Conservation (phyloP, 23 tunicate species). For the Halocynthia aurantium region DNA sequence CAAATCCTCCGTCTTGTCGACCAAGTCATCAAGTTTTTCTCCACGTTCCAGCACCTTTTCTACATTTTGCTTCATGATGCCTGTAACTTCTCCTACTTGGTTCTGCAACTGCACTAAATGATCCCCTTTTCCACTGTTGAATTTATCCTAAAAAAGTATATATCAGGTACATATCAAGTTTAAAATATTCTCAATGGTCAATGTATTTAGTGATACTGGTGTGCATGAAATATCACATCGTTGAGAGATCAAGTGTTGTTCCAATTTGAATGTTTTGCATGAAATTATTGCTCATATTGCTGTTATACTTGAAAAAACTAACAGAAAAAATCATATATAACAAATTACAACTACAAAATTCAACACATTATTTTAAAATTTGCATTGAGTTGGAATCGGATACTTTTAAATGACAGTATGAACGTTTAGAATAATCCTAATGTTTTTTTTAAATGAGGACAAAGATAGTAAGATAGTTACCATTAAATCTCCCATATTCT, state of each 20-base stretch:
- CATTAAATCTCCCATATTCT: conserved; percentile 34
- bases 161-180: neutral
- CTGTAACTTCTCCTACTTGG: conserved; percentile 85
- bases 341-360: no score
- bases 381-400: no score
- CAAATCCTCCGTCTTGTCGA: conserved; percentile 79
- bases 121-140: conserved; percentile 83
- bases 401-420: no score
- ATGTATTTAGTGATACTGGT: neutral
- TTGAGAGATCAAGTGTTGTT: no score
- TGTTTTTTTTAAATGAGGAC: neutral
- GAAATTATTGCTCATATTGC: no score
- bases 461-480: conserved; percentile 23
- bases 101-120: conserved; percentile 60
- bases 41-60: conserved; percentile 81
- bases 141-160: conserved; percentile 49
- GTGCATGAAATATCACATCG: no score
- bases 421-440: neutral
- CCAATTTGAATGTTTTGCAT: no score
- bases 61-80: conserved; percentile 72
- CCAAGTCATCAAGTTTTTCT: conserved; percentile 65
- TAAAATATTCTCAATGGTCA: neutral
- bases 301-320: no score
- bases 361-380: no score
- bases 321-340: no score